A percentile compares a stretch with the other conserved stretches of the same genome.
Evolutionary conservation across 2,797 vertebrate species (phyloP).

Genomic region (Macropus fuliginosus): DNA sequence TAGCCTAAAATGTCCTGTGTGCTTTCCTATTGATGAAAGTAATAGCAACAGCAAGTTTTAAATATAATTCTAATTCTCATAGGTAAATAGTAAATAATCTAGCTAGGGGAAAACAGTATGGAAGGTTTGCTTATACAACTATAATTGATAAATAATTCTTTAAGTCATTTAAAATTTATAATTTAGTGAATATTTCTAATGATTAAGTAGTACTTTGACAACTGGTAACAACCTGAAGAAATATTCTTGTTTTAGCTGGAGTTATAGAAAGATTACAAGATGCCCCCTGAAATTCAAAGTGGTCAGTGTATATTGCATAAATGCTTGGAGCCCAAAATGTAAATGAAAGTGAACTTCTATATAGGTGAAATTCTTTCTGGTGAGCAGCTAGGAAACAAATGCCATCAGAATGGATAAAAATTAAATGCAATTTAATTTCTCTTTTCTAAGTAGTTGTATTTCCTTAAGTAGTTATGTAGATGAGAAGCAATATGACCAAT

Average conservation of each 20-base stretch:
- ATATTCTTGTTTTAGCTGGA: background rate
- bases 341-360: background rate
- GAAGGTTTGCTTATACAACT: background rate
- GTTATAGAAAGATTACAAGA: background rate
- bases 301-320: background rate
- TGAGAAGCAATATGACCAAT: background rate
- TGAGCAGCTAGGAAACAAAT: background rate
- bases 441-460: background rate
- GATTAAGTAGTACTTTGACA: background rate
- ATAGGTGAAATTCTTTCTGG: background rate
- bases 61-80: background rate
- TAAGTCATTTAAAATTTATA: background rate
- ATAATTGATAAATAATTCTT: background rate
- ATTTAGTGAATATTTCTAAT: background rate
- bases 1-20: background rate
- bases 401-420: background rate
- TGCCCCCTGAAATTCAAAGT: background rate
- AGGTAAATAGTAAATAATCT: background rate
- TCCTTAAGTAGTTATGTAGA: background rate
- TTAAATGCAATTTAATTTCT: background rate
- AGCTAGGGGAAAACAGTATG: background rate
- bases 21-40: conserved; percentile 54
- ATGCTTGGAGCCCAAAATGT: background rate
- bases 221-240: background rate
- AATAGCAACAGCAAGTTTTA: conserved; percentile 42